Evolutionary conservation across 1,140 invertebrate genomes (phyloP).

Genomic region (Pantala flavescens): DNA sequence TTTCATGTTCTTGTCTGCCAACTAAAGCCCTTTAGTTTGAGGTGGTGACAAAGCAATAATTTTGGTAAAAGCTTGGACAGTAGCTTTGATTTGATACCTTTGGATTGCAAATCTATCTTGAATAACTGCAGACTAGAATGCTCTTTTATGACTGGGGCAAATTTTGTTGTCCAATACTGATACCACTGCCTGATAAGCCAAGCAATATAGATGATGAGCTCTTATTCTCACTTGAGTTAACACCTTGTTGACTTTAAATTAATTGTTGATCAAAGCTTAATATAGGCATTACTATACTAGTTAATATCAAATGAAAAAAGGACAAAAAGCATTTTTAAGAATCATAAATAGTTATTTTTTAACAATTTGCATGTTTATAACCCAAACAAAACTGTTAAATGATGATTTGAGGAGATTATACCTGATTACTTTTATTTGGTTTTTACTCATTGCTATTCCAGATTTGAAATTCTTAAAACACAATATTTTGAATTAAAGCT

Average conservation of each 20-base stretch:
- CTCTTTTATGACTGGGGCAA: background rate
- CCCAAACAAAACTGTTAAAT: background rate
- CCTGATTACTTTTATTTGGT: background rate
- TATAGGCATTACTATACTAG: background rate
- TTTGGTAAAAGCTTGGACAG: background rate
- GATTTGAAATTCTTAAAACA: no score
- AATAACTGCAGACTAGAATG: background rate
- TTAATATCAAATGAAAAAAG: background rate
- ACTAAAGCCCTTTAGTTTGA: background rate
- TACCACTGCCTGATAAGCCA: background rate
- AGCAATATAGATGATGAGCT: background rate
- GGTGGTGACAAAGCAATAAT: background rate
- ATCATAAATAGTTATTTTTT: background rate
- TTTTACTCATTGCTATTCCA: background rate
- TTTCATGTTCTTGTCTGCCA: no score
- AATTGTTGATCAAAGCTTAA: background rate
- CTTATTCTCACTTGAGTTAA: background rate
- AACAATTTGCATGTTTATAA: background rate
- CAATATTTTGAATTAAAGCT: no score
- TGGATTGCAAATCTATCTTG: background rate
- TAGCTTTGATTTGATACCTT: background rate
- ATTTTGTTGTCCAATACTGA: background rate
- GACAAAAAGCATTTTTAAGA: background rate
- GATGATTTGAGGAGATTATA: background rate
- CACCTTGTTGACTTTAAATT: background rate